Percentiles rank a stretch among this genome's conserved stretches.
These are phyloP conservation scores for Eurois occulta DNA, from an alignment of 2,888 invertebrate species.

Conservation along the genomic window DNA sequence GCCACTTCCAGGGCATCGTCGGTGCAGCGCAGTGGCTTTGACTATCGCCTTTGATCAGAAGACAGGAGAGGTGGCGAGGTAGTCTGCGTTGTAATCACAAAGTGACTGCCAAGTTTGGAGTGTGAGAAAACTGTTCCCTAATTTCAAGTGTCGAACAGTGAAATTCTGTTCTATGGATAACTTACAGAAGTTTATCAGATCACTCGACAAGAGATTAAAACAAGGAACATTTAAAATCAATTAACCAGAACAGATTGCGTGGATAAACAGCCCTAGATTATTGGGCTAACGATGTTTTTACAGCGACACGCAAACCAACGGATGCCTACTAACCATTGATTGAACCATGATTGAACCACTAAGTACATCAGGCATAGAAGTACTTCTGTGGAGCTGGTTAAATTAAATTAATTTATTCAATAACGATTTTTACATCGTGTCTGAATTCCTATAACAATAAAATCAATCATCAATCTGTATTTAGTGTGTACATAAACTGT, in stretches of 20 bases:
- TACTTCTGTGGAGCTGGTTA: not conserved
- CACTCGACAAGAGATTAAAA: not conserved
- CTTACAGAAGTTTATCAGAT: not conserved
- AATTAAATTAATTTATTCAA: too few relatives aligned
- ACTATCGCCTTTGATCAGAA: not conserved
- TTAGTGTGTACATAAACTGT: too few relatives aligned
- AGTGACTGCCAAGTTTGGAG: not conserved
- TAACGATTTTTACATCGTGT: too few relatives aligned
- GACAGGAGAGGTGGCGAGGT: not conserved
- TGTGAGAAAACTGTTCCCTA: not conserved
- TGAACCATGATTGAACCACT: not conserved
- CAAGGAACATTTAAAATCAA: not conserved
- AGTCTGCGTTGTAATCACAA: not conserved
- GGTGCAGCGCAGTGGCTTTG: not conserved
- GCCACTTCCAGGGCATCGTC: not conserved
- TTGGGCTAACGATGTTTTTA: conserved; percentile 30
- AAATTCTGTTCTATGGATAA: not conserved
- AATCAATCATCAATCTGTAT: too few relatives aligned
- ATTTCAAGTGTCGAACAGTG: not conserved
- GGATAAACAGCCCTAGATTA: conserved; percentile 24
- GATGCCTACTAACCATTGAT: conserved; percentile 27
- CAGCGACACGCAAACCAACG: conserved; percentile 8
- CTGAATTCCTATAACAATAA: too few relatives aligned
- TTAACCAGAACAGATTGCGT: conserved; percentile 17
- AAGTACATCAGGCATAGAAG: too few relatives aligned